Percentiles rank a stretch among this genome's conserved stretches.
These are phyloP conservation scores for Wiebesia pumilae DNA, from an alignment of 1,140 invertebrate genomes.

Conservation along the genomic window DNA sequence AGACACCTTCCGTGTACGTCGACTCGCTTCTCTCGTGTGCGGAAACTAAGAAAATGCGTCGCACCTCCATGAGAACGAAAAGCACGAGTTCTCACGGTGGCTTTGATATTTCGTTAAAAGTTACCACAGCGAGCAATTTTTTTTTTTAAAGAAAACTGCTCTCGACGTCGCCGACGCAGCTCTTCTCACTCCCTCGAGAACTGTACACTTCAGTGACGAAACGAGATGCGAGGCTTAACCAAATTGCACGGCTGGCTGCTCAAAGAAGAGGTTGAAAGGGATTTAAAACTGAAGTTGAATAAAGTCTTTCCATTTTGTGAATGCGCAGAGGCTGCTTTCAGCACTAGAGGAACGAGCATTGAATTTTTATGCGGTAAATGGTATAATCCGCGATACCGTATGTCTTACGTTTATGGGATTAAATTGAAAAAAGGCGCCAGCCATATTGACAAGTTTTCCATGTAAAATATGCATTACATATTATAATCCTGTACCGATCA, in stretches of 20 bases:
- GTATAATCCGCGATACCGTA: background rate
- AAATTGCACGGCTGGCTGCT: background rate
- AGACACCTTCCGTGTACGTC: background rate
- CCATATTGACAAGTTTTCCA: no score
- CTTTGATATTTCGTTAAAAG: conserved; percentile 39
- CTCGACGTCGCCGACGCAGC: background rate
- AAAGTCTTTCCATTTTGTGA: background rate
- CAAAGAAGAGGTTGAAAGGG: background rate
- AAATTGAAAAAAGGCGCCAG: background rate
- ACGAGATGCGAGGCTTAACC: conserved; percentile 54
- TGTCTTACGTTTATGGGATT: background rate
- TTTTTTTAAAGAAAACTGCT: conserved; percentile 10
- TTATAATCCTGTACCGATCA: no score
- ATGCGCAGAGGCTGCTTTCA: background rate
- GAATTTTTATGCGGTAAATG: background rate
- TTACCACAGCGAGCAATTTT: conserved; percentile 32
- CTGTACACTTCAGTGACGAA: conserved; percentile 40
- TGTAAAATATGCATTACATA: no score
- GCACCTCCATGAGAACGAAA: background rate
- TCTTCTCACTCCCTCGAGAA: conserved; percentile 13
- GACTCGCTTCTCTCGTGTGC: background rate
- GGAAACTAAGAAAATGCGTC: background rate
- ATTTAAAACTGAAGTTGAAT: background rate
- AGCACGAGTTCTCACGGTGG: conserved; percentile 38
- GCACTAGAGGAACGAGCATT: background rate